phyloP scores from a whole-genome alignment of 37 sponge, comb jelly and placozoan species.

The Beroe forskalii region DNA sequence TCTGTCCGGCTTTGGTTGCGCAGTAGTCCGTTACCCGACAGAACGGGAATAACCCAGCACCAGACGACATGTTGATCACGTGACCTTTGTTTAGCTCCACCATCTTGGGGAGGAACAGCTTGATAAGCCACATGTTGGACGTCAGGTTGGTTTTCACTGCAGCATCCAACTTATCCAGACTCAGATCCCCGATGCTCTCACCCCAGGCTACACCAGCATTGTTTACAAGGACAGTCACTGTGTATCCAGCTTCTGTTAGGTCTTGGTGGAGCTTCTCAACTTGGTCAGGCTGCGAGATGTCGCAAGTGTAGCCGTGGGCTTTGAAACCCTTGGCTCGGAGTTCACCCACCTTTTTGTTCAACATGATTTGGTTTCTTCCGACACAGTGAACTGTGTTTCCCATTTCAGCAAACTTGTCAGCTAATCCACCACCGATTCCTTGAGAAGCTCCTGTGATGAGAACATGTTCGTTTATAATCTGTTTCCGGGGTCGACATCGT shows the following conservation, averaged over 20 bases:
- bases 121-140: slow-evolving; percentile 14
- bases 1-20: not conserved
- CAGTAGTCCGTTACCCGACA: not conserved
- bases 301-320: not conserved
- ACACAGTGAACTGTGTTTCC: slow-evolving; percentile 48
- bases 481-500: not conserved
- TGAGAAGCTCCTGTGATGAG: slow-evolving; percentile 16
- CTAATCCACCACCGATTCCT: not conserved
- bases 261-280: not conserved
- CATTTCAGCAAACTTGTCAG: not conserved
- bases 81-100: not conserved
- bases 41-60: not conserved
- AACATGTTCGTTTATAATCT: not conserved
- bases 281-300: not conserved
- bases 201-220: not conserved
- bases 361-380: not conserved
- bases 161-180: not conserved
- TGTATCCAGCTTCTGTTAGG: not conserved
- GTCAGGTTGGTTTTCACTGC: not conserved
- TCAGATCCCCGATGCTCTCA: not conserved
- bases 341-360: not conserved
- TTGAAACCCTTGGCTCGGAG: not conserved
- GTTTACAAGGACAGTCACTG: not conserved
- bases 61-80: not conserved
- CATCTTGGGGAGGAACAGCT: not conserved